Base-by-base conservation (phyloP, 2,888 invertebrate species). In the Epicampocera succincta region DNA sequence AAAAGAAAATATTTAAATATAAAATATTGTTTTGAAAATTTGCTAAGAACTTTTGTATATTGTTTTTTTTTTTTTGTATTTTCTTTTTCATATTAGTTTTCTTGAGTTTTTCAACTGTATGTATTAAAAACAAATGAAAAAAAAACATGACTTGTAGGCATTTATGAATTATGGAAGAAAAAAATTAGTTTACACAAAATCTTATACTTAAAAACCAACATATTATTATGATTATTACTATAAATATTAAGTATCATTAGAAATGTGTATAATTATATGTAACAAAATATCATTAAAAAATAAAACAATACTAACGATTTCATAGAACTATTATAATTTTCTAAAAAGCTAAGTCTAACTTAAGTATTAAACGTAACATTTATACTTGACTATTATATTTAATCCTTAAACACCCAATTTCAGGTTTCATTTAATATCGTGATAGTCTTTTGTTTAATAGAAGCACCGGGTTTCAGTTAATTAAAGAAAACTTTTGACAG, bases 221-320 rank as follows among this genome's bases (percentile, higher is more conserved):
- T 69, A 69, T 77, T 65, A 82, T 71, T 40, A 82, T 78, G 60
- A 82, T 66, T 44, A 73, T 77, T 42, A 77, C 21, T 42, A 68
- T 56, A 58, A 61, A 61, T 60, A 54, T 19, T 71, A 75, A 78
- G 77, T 83, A 78, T 69, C 52, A 81, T 77, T 82, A 82, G 79
- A 75, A 80, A 82, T 84, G 80, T 83, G 72, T 82, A 77, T 80
- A 80, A 63, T 75, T 81, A 77, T 75, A 63, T 79, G 65, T 77
- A 74, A 76, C 48, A 82, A 89, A 90, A 89, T 74, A 75, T 72
- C 88, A 88, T 89, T 89, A 87, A 71, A 63, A 68, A 73, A 71
- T 50, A 83, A 71, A 80, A 80, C 58, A 73, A 85, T 60, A 42
- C 61, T 63, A 54, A 65, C 50, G 48, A 72, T 74, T 68, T 69